Base-by-base conservation (phyloP, 2,113 vertebrate species). In the Sclerurus mexicanus region DNA sequence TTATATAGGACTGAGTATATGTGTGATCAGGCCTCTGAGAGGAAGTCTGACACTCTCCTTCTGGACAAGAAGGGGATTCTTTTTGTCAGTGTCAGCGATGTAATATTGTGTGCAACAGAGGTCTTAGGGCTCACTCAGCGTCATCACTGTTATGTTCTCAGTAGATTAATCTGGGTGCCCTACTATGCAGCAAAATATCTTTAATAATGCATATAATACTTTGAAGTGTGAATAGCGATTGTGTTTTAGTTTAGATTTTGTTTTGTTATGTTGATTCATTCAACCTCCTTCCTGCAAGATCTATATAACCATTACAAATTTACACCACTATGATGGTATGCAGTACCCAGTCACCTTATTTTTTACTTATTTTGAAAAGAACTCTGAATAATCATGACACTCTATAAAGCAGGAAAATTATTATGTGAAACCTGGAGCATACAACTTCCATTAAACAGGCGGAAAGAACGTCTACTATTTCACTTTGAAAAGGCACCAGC, bases 401-500 rank as follows among this genome's bases (percentile, higher is more conserved):
- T 85, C 46, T 66, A 69, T 82, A 80, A 91, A 91, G 37, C 52
- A 82, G 44, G 35, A 85, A 74, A 80, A 85, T 56, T 81, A 62
- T 91, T 76, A 55, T 27, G 31, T 84, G 79, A 90, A 95, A 85
- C 79, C 82, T 79, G 82, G 85, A 86, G 19, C 46, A 25, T 84
- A 64, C 4, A 76, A n/a, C 58, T 91, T 72, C 85, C 33, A 37
- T 81, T 80, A 95, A 89, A 75, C n/a, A 83, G 19, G 10, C 2
- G 4, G 52, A 52, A 84, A 85, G 53, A 52, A 56, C 1, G 0
- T 62, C 87, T 90, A 68, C 35, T 55, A 31, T 89, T 80, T 95
- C 76, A 72, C 66, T 94, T 83, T 93, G 84, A 94, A 97, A 96
- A 85, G 76, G 64, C 13, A 92, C 49, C 68, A 67, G 33, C n/a